Conservation (phyloP, 2,113 vertebrate genomes). For the Pipra filicauda region DNA sequence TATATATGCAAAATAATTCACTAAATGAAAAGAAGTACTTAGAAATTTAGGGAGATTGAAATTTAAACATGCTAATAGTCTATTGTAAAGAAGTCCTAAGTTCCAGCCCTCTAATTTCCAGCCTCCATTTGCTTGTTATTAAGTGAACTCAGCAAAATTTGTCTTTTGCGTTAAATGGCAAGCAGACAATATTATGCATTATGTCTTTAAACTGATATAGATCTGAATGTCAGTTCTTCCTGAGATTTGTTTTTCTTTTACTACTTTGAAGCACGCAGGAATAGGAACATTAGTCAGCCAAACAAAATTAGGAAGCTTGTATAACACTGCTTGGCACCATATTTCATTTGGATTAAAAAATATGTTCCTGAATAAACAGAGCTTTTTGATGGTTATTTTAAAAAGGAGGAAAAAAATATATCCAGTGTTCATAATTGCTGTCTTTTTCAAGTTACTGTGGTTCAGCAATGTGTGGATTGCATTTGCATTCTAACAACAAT, state of each 20-base stretch:
- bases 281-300: conserved; percentile 50
- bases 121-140: background rate
- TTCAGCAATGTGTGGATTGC: background rate
- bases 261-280: conserved; percentile 28
- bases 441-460: background rate
- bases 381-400: conserved; percentile 9
- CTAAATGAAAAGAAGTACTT: background rate
- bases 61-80: background rate
- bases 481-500: background rate
- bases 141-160: conserved; percentile 24
- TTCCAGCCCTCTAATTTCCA: conserved; percentile 24
- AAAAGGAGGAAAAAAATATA: background rate
- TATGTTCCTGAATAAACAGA: background rate
- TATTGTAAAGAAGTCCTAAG: background rate
- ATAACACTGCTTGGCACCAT: conserved; percentile 43
- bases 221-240: conserved; percentile 29
- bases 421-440: background rate
- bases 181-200: background rate
- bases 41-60: background rate
- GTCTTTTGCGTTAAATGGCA: conserved; percentile 23
- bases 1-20: conserved; percentile 11
- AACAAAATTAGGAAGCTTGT: conserved; percentile 66
- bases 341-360: background rate
- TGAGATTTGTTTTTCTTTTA: conserved; percentile 31
- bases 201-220: conserved; percentile 22